A percentile compares a stretch with the other conserved stretches of the same genome.
Evolutionary conservation across 2,113 vertebrate species (phyloP).

Genomic region (Nycticryphes semicollaris): DNA sequence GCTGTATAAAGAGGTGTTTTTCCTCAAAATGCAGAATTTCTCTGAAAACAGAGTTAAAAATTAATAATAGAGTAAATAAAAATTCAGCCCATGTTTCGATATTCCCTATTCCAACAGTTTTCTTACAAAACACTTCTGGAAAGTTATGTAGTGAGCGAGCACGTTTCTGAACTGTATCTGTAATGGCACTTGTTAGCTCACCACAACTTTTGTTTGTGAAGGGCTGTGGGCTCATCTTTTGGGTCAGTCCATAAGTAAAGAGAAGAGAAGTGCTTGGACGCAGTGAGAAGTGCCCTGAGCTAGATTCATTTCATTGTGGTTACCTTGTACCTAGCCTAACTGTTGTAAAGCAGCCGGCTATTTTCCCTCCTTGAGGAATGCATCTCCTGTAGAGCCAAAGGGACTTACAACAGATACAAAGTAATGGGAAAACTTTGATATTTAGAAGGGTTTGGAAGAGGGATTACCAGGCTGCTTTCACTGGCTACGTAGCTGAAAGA

Average conservation of each 20-base stretch:
- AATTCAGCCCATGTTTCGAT: background rate
- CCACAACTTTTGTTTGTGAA: background rate
- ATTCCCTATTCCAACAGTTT: background rate
- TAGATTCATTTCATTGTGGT: background rate
- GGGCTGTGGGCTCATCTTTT: background rate
- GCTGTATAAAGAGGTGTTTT: background rate
- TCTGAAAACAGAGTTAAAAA: background rate
- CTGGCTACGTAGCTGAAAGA: background rate
- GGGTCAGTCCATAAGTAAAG: background rate
- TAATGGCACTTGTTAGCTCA: background rate
- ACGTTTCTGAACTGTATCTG: background rate
- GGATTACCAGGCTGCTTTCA: background rate
- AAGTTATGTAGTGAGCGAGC: background rate
- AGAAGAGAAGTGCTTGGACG: background rate
- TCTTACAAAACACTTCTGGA: background rate
- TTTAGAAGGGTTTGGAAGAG: background rate
- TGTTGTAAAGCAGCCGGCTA: background rate
- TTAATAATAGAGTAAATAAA: background rate
- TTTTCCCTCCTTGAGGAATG: background rate
- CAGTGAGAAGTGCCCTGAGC: background rate
- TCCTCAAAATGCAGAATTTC: background rate
- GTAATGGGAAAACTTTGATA: background rate
- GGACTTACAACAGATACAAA: background rate
- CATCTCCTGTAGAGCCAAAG: background rate
- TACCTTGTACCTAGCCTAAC: background rate